Base-by-base conservation (phyloP, 2,888 invertebrate species). In the Malachius bipustulatus region DNA sequence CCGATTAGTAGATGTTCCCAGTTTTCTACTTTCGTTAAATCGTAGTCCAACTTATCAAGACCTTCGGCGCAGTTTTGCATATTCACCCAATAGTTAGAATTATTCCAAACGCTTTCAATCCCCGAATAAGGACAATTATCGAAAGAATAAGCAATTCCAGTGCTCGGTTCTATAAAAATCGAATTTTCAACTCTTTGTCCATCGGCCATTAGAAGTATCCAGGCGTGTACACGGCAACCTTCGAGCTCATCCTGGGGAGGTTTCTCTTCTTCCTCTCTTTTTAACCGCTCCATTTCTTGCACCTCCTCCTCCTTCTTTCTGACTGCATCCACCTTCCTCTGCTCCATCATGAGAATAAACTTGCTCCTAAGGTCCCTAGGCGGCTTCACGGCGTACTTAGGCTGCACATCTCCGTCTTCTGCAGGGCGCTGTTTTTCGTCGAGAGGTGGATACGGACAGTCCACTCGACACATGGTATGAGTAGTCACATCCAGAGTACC, bases 51-150 rank as follows among this genome's bases (percentile, higher is more conserved):
- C 0, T 65, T 55, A 4, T 57, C 58, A 2, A 77, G 64, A 6
- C 67, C 67, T 2, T 61, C 54, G 0, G 59, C 51, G 35, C 68
- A 66, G 3, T 62, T 62, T 59, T 82, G 82, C 49, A 76, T 60
- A 49, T 81, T 80, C 0, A 77, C 77, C 67, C 83, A 88, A 58
- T 85, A 91, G 62, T 94, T 93, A 33, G 70, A 65, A 52, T 89
- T 65, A 51, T 90, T 89, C 76, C 91, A 94, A 33, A 91, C 62
- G 45, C 81, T 79, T 52, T 93, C 89, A 3, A 93, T 68, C 1
- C 80, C 73, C 16, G 80, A 71, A 50, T 88, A 91, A 40, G 74
- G 66, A 2, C 65, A 58, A 14, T 71, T 65, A 26, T 64, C 54
- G 0, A 77, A 54, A 0, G 74, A 66, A 43, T 77, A 70, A 0